Evolutionary conservation across 2,113 vertebrate genomes (phyloP).

Genomic region (Channa maculata): DNA sequence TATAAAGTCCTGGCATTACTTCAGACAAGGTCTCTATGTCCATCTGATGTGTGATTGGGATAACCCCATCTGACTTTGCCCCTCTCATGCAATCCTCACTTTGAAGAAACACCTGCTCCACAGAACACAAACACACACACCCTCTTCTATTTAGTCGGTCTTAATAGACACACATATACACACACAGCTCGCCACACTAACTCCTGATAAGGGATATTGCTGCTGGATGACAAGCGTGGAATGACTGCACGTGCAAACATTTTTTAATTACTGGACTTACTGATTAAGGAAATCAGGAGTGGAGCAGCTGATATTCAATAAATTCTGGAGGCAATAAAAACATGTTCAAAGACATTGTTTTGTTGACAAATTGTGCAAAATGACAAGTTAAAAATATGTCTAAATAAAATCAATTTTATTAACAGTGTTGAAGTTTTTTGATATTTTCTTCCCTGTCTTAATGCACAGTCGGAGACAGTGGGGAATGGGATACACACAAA

Average conservation of each 20-base stretch:
- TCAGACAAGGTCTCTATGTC: constrained; percentile 60
- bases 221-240: constrained; percentile 71
- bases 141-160: not conserved
- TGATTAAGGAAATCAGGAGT: not conserved
- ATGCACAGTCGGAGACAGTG: too few relatives aligned
- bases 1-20: constrained; percentile 70
- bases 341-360: not conserved
- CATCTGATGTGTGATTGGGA: constrained; percentile 61
- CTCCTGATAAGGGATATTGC: constrained; percentile 74
- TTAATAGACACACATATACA: not conserved
- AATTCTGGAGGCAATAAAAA: not conserved
- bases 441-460: too few relatives aligned
- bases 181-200: constrained; percentile 38
- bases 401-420: too few relatives aligned
- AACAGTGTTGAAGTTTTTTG: too few relatives aligned
- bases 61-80: constrained; percentile 37
- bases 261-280: constrained; percentile 4
- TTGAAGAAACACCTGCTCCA: constrained; percentile 81
- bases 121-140: not conserved
- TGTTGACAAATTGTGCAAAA: not conserved
- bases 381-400: too few relatives aligned
- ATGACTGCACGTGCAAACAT: constrained; percentile 48
- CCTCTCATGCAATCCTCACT: constrained; percentile 67
- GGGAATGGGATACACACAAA: too few relatives aligned
- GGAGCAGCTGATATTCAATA: not conserved